phyloP scores from a whole-genome alignment of 2,797 vertebrate species.

The Anguilla megastoma region DNA sequence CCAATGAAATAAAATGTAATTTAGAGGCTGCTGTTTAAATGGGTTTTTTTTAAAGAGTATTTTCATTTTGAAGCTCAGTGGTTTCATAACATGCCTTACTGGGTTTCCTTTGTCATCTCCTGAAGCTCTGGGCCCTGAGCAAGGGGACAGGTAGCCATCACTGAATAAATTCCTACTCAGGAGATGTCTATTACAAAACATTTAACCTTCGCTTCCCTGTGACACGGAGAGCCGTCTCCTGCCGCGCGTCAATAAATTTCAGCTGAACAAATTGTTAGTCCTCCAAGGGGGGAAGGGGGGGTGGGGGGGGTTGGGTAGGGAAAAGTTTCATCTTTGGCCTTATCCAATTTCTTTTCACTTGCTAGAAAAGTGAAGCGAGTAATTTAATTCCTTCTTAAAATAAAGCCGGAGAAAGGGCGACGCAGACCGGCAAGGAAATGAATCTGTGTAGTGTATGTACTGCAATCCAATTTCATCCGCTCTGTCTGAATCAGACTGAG shows the following conservation, averaged over 20 bases:
- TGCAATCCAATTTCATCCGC: conserved; percentile 41
- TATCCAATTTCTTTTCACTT: conserved; percentile 64
- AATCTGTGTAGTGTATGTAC: conserved; percentile 27
- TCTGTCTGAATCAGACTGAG: conserved; percentile 25
- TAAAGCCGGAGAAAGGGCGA: conserved; percentile 48
- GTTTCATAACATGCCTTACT: not conserved
- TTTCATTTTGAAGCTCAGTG: not conserved
- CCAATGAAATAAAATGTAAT: not conserved
- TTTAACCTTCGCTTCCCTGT: not conserved
- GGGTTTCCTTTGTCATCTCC: not conserved
- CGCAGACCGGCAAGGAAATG: conserved; percentile 36
- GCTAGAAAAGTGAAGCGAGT: conserved; percentile 50
- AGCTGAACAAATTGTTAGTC: conserved; percentile 60
- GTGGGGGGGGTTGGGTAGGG: conserved; percentile 43
- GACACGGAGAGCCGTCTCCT: not conserved
- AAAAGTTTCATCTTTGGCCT: conserved; percentile 63
- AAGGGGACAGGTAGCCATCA: not conserved
- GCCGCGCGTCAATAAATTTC: conserved; percentile 55
- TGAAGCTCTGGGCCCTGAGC: not conserved
- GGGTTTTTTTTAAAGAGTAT: too few relatives aligned
- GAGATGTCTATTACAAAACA: not conserved
- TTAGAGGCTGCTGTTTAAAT: not conserved
- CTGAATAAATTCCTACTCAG: not conserved
- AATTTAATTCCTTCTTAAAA: conserved; percentile 54
- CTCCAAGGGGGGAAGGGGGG: conserved; percentile 39